Evolutionary conservation across 2,797 vertebrate genomes (phyloP), one percentile per base, ranked within the genome.

Genomic region (Coregonus sp.): DNA sequence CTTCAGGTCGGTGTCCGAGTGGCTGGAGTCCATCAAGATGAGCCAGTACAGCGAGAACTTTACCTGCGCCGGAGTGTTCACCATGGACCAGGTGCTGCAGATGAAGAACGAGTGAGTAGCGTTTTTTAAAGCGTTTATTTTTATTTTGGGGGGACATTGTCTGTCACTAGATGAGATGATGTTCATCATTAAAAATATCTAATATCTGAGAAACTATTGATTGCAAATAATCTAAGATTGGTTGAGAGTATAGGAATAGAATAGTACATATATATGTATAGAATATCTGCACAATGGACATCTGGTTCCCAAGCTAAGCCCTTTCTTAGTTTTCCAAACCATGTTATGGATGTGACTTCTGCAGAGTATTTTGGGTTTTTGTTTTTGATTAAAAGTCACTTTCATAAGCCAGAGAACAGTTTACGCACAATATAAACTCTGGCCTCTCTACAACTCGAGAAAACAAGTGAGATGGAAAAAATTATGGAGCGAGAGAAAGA

Each of bases 11-110:
- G 97, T 99, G 79, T 92, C 95, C 0, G 98, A 99, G 89, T 99
- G 98, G 98, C 92, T 99, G 56, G 98, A 98, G 85, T 99, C 98
- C 90, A 98, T 99, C 86, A 96, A 97, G 83, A 99, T 99, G 98
- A 97, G 95, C 73, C 98, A 99, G 88, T 99, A 99, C 91, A 94
- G 95, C 0, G 97, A 99, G 78, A 97, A 97, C 93, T 99, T 99
- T 91, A 88, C 87, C 89, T 90, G 94, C 0, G 96, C 97, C 0
- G 97, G 96, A 29, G 92, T 98, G 66, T 92, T 95, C 59, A 94
- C 92, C 88, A 97, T 99, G 75, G 98, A 99, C 85, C 97, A 98
- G 80, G 96, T 99, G 89, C 93, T 96, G 72, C 96, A 98, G 94
- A 98, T 99, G 96, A 98, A 94, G 88, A 95, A 91, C 1, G 98